Evolutionary conservation across 1,140 invertebrate genomes (phyloP), one percentile per base, ranked within the genome.

Genomic region (Tetraneura akinire): DNA sequence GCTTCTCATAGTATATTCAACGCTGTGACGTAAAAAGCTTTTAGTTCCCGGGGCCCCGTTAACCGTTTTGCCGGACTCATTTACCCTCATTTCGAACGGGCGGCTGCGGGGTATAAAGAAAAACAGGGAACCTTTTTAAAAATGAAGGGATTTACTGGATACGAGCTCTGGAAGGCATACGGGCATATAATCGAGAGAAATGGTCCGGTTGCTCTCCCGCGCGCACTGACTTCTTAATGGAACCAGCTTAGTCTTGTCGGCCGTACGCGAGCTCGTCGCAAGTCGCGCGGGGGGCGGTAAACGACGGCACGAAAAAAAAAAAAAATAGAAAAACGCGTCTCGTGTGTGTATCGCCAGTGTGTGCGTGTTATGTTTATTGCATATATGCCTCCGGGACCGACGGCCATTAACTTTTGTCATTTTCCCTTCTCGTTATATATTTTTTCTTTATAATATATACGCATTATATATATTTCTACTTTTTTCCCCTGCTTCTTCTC

Each of bases 51-150:
- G 53, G 49, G 32, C 21, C 32, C 53, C 73, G 55, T 78, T 78
- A 78, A 78, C 74, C 74, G 74, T 78, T 78, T 78, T 78, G 74
- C 74, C 42, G 74, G 74, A 78, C 74, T 78, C 74, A 78, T 78
- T 78, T 78, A 78, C 74, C 74, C 74, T 78, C 74, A 78, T 78
- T 78, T 78, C 23, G 74, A 29, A 29, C 32, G 21, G 68, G 45
- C 4, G 70, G 1, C 21, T 1, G 71, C 16, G 55, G 16, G 37
- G 21, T 21, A 37, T 18, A 47, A 78, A 78, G 74, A 78, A 78
- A n/a, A 78, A 78, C 74, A n/a, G 55, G 55, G 74, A 78, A 47
- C 74, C 74, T 78, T 78, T 78, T 78, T 78, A 78, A 78, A 78
- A 78, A 78, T 78, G 74, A 78, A 78, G 74, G 74, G 74, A 78